Conservation (phyloP, 2,888 invertebrate genomes). For the Troides helena region DNA sequence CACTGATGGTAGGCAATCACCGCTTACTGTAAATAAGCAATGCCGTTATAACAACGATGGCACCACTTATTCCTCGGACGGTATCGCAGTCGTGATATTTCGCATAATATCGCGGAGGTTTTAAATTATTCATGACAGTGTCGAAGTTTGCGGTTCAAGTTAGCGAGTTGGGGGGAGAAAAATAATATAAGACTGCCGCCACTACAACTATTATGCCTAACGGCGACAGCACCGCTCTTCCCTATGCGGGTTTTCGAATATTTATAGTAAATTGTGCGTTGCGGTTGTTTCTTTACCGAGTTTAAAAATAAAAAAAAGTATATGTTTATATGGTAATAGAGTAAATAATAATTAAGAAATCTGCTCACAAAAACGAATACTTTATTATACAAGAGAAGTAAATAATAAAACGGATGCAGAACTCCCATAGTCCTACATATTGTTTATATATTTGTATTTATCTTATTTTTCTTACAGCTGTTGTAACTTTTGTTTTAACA, state of each 20-base stretch:
- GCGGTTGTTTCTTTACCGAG: not conserved
- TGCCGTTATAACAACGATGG: slow-evolving; percentile 33
- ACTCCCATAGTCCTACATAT: too few species aligned
- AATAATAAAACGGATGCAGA: too few species aligned
- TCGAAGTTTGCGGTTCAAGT: slow-evolving; percentile 59
- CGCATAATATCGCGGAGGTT: slow-evolving; percentile 56
- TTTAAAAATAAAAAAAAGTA: not conserved
- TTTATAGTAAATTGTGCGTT: slow-evolving; percentile 8
- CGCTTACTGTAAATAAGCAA: slow-evolving; percentile 19
- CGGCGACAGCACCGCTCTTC: not conserved
- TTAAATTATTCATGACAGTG: slow-evolving; percentile 74
- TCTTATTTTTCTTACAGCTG: too few species aligned
- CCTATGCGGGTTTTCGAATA: slow-evolving; percentile 1
- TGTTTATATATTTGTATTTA: too few species aligned
- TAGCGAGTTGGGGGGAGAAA: slow-evolving; percentile 49
- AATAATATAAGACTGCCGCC: slow-evolving; percentile 47
- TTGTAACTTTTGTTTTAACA: too few species aligned
- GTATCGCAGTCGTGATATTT: slow-evolving; percentile 46
- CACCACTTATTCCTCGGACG: slow-evolving; percentile 34
- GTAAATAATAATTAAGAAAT: too few species aligned
- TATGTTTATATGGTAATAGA: not conserved
- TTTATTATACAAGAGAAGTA: too few species aligned
- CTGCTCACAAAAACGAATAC: not conserved
- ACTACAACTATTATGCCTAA: slow-evolving; percentile 17
- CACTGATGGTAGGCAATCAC: not conserved